These are phyloP conservation scores for Leuctra nigra DNA, from an alignment of 2,888 invertebrate species.

Conservation along the genomic window DNA sequence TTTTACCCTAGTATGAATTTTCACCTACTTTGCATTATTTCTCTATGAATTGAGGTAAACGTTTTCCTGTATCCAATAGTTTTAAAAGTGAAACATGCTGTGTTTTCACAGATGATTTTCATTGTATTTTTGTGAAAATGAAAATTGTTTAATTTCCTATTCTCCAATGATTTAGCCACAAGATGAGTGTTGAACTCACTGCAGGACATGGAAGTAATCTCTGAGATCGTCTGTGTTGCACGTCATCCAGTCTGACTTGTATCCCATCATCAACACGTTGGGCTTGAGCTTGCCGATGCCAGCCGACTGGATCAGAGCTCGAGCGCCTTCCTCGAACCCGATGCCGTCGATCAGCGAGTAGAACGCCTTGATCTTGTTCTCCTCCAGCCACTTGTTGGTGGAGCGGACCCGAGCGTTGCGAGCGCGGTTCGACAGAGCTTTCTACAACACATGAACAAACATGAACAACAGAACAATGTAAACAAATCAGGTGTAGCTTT, in stretches of 20 bases:
- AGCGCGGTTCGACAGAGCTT: conserved; percentile 56
- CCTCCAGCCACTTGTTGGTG: conserved; percentile 76
- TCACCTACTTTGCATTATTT: too few species aligned
- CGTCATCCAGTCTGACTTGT: conserved; percentile 82
- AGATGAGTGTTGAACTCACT: too few species aligned
- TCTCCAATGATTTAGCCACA: too few species aligned
- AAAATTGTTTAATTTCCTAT: too few species aligned
- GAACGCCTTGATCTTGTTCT: conserved; percentile 82
- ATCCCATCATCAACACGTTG: conserved; percentile 92
- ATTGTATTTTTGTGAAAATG: too few species aligned
- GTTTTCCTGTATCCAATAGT: too few species aligned
- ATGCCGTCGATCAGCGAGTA: conserved; percentile 65
- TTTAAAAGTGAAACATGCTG: too few species aligned
- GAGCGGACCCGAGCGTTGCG: conserved; percentile 51
- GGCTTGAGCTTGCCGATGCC: conserved; percentile 91
- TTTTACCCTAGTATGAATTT: too few species aligned
- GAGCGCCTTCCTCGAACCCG: conserved; percentile 69
- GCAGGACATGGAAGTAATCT: conserved; percentile 90
- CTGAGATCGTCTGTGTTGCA: conserved; percentile 67
- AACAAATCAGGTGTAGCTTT: too few species aligned
- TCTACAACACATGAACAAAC: conserved; percentile 39
- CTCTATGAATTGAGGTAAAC: too few species aligned
- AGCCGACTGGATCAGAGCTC: conserved; percentile 74
- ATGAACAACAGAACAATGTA: too few species aligned
- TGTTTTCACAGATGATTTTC: too few species aligned